A percentile compares a stretch with the other conserved stretches of the same genome.
These are phyloP conservation scores for Penaeus indicus DNA, from an alignment of 1,140 invertebrate genomes.

Conservation along the genomic window DNA sequence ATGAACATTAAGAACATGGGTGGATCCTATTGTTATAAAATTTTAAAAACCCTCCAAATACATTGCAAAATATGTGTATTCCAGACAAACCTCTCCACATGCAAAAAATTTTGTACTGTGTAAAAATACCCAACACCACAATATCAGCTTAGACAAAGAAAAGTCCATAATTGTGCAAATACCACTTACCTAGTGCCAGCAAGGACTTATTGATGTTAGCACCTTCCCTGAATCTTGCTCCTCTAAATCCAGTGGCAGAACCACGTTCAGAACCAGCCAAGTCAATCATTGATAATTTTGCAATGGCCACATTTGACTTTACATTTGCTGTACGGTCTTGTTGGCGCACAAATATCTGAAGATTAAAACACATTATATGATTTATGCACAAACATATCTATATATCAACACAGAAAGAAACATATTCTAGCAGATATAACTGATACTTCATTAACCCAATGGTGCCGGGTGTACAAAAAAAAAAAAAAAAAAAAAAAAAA, in stretches of 20 bases:
- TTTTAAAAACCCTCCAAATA: not conserved
- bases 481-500: too few species aligned
- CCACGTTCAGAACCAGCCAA: conserved; percentile 93
- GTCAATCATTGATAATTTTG: conserved; percentile 95
- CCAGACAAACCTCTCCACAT: not conserved
- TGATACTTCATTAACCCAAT: too few species aligned
- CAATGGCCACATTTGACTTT: conserved; percentile 76
- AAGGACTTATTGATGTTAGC: conserved; percentile 95
- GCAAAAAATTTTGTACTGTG: too few species aligned
- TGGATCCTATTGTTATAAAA: not conserved
- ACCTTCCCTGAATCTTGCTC: conserved; percentile 89
- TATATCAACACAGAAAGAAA: too few species aligned
- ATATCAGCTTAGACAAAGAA: not conserved
- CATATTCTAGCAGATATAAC: too few species aligned
- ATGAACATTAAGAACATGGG: not conserved
- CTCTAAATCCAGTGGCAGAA: conserved; percentile 82
- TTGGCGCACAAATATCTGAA: conserved; percentile 68
- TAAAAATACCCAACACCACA: not conserved
- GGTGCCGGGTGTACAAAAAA: too few species aligned
- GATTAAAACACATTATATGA: not conserved
- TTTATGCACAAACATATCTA: too few species aligned
- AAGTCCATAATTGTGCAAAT: not conserved
- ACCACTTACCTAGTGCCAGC: conserved; percentile 80
- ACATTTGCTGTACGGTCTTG: conserved; percentile 73
- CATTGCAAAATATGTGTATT: not conserved